Base-by-base conservation (phyloP, 2,113 vertebrate species). In the Ptilonorhynchus violaceus region DNA sequence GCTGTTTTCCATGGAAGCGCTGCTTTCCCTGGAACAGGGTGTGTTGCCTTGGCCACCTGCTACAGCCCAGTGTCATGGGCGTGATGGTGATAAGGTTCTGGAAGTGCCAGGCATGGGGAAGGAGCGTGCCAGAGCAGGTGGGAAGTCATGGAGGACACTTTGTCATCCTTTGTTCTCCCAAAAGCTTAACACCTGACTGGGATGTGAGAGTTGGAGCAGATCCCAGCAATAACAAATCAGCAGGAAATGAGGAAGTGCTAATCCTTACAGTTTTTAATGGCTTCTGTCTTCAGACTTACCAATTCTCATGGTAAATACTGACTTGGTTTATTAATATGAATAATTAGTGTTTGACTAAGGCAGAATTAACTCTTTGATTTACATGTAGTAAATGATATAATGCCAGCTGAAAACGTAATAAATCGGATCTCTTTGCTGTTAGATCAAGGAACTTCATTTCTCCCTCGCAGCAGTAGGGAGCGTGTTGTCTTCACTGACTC, bases 51-150 rank as follows among this genome's bases (percentile, higher is more conserved):
- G 0, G 87, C 73, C 73, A 59, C 88, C 81, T 92, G 95, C 64
- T 46, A 0, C 68, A 42, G 47, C 44, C 18, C 3, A 1, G 6
- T 42, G 47, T 14, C 72, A 42, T 0, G 2, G 77, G 7, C 0
- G 1, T 3, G 5, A 13, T 6, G 19, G 47, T 44, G 58, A 25
- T 28, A 18, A n/a, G 56, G 41, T 11, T 52, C 37, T 73, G 18
- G 52, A 56, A 35, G 37, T 42, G 18, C 59, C 42, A 35, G 76
- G 42, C 60, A 20, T 0, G 0, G 39, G 42, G 33, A 39, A 33
- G 60, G 58, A 90, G 58, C 0, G 0, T 79, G 58, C 56, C 58
- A 88, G 60, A 87, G 63, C 86, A 60, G 60, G 58, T 27, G 78
- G 21, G 91, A 47, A 64, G 85, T 41, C 7, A 0, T 1, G 23